Conservation (phyloP, 2,888 invertebrate species). For the Dascillus cervinus region DNA sequence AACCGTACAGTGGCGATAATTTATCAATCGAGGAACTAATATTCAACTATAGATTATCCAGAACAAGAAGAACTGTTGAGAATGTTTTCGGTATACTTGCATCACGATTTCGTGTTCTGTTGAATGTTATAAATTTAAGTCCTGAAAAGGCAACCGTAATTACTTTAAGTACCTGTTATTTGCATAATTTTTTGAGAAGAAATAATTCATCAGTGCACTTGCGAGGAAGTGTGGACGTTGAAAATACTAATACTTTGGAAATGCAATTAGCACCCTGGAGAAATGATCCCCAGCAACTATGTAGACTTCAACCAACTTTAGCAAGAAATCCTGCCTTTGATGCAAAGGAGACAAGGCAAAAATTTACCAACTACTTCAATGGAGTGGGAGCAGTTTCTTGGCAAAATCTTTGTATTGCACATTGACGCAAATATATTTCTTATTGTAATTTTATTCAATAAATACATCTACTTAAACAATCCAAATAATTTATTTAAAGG, state of each 20-base stretch:
- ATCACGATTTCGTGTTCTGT: neutral
- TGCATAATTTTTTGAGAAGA: neutral
- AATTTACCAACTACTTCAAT: neutral
- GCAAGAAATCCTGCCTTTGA: neutral
- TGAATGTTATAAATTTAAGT: neutral
- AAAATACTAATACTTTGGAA: neutral
- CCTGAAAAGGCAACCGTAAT: neutral
- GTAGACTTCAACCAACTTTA: neutral
- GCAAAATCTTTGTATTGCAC: too few species aligned
- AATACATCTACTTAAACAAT: too few species aligned
- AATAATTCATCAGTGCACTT: neutral
- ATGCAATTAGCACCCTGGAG: neutral
- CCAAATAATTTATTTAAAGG: too few species aligned
- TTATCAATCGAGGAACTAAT: neutral
- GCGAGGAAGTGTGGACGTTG: neutral
- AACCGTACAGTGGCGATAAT: neutral
- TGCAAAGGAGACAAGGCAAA: neutral
- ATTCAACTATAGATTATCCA: neutral
- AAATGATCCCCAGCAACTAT: neutral
- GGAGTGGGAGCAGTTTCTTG: neutral
- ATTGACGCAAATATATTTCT: too few species aligned
- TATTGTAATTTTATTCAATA: too few species aligned
- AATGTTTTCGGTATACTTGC: neutral
- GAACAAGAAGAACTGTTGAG: neutral
- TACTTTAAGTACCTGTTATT: neutral